Evolutionary conservation across 1,140 invertebrate species (phyloP), one percentile per base, ranked within the genome.

Genomic region (Rhopalosiphum maidis): DNA sequence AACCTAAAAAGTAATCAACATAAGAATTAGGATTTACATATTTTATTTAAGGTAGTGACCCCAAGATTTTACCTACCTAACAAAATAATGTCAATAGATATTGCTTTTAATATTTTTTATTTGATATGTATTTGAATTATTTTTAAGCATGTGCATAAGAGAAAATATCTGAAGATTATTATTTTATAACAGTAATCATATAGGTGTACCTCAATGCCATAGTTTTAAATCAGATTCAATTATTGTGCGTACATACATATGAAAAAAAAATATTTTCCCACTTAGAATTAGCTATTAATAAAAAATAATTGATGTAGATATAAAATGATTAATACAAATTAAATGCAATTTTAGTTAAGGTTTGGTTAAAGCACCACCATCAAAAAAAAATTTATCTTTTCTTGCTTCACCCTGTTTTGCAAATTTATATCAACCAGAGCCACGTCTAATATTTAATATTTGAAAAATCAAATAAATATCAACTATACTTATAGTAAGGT

Each of bases 91-190:
- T 92, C 23, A 92, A 48, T 9, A 83, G 77, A 92, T 92, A 92
- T 92, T 92, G 68, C 90, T 92, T 92, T 82, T 35, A 92, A 23
- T 83, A 37, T 83, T 82, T 25, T 92, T 83, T 37, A 82, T 51
- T 82, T 92, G 90, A 92, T 92, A 92, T 92, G 90, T 92, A 92
- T 92, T 82, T 83, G 43, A 82, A 92, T 35, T 48, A 77, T 48
- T 90, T 68, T 43, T 48, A 92, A 92, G 46, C 68, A 48, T 92
- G 25, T 48, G 68, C 90, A 48, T 35, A 55, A 92, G n/a, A 37
- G 46, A 21, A 41, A 92, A 35, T 51, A 83, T 48, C 15, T 83
- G 3, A 51, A n/a, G 37, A 30, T 89, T 37, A 30, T 60, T 68
- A 55, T 60, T 35, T 37, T 43, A 68, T 68, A 68, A 90, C 30